These are phyloP conservation scores for Megaceryle alcyon DNA, from an alignment of 2,797 vertebrate genomes.

Conservation along the genomic window DNA sequence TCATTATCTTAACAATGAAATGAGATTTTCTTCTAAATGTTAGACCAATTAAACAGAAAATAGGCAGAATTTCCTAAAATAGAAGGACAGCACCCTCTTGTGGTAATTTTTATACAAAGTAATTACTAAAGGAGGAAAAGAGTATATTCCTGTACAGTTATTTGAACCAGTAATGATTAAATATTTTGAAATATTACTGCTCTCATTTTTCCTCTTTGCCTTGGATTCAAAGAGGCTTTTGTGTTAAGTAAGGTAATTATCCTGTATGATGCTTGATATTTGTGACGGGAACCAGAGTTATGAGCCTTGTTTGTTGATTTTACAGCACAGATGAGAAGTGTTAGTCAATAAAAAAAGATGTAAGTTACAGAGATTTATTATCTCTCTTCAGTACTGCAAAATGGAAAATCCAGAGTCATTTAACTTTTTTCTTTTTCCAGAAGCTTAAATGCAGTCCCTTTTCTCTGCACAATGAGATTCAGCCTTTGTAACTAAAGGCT, in stretches of 20 bases:
- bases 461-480: background rate
- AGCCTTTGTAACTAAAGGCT: background rate
- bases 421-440: background rate
- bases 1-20: background rate
- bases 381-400: background rate
- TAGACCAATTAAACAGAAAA: background rate
- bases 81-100: conserved; percentile 72
- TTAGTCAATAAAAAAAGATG: background rate
- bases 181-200: background rate
- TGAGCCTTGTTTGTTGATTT: background rate
- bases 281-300: background rate
- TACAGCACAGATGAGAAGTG: background rate
- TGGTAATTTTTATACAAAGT: conserved; percentile 28
- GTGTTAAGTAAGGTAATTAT: background rate
- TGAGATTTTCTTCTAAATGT: background rate
- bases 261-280: background rate
- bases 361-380: background rate
- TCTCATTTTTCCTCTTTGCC: background rate
- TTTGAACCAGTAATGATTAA: background rate
- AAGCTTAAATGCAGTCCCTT: background rate
- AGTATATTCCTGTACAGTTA: background rate
- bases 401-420: background rate
- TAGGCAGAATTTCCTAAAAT: background rate
- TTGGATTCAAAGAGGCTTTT: background rate
- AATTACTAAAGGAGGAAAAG: background rate